Base-by-base conservation (phyloP, 2,113 vertebrate genomes). In the Pangasianodon hypophthalmus region DNA sequence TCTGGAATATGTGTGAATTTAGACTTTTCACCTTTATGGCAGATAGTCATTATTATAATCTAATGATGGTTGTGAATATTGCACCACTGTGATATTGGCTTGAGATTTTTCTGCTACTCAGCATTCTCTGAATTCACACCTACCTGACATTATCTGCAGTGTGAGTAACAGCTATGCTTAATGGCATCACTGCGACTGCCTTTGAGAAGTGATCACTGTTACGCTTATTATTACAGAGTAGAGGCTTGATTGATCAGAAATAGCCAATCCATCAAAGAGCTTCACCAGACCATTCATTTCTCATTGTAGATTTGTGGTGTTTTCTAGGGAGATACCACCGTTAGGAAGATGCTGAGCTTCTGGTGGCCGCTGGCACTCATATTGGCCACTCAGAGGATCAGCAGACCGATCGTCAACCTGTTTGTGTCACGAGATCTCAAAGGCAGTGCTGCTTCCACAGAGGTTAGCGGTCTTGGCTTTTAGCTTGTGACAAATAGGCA, bases 331-430 rank as follows among this genome's bases (percentile, higher is more conserved):
- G 98, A 99, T 46, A 97, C 97, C 85, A 99, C 98, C 1, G 95
- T 99, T 94, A 97, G 95, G 91, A 99, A 98, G 96, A 99, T 99
- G 98, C 95, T 99, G 92, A 97, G 96, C 89, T 99, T 99, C 95
- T 99, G 98, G 98, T 99, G 98, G 98, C 98, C 98, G 37, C 93
- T 99, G 94, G 98, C 98, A 0, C 96, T 99, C 87, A 99, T 99
- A 93, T 92, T 99, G 93, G 98, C 98, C 46, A 99, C 98, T 9
- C 98, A 99, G 94, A 93, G 98, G 77, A 99, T 99, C 94, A 99
- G 98, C 54, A 95, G 98, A 84, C 98, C 98, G 16, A 98, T 99
- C 10, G 98, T 99, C 93, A 99, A 99, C 93, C 97, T 99, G 91
- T 99, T 99, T 90, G 98, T 99, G 11, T 99, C 98, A 6, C 97